Conservation (phyloP, 2,797 vertebrate species). For the Pantherophis alleghaniensis region DNA sequence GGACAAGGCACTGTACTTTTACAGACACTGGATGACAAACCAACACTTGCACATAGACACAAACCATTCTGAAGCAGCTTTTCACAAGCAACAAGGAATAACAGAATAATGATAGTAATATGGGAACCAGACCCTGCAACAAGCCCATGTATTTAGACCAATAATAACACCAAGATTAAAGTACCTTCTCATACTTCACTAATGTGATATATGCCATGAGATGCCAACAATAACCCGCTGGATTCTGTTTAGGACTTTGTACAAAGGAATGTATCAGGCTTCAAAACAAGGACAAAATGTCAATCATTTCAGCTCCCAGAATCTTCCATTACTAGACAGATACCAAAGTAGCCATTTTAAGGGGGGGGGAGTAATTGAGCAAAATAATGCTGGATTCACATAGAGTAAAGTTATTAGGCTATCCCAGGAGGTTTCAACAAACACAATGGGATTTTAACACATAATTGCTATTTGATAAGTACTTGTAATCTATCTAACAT, state of each 20-base stretch:
- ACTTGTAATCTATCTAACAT: background rate
- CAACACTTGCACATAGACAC: background rate
- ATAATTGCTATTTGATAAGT: background rate
- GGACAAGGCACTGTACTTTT: background rate
- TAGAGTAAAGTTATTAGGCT: background rate
- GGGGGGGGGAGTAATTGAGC: rapidly evolving
- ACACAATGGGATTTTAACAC: background rate
- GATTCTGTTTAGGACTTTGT: background rate
- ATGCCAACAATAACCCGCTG: background rate
- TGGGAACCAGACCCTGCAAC: background rate
- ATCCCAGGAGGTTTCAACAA: background rate
- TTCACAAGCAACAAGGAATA: background rate
- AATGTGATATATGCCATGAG: background rate
- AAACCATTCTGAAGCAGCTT: background rate
- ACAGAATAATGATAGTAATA: background rate
- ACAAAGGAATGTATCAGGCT: background rate
- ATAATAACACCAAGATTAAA: background rate
- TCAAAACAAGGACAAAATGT: background rate
- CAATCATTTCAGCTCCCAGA: background rate
- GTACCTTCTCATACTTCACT: background rate
- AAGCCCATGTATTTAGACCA: background rate
- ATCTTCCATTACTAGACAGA: background rate
- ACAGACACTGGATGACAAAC: background rate
- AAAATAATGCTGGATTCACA: background rate
- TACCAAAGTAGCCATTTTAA: background rate